Evolutionary conservation across 2,797 vertebrate species (phyloP).

Genomic region (Amphiprion clarkii): DNA sequence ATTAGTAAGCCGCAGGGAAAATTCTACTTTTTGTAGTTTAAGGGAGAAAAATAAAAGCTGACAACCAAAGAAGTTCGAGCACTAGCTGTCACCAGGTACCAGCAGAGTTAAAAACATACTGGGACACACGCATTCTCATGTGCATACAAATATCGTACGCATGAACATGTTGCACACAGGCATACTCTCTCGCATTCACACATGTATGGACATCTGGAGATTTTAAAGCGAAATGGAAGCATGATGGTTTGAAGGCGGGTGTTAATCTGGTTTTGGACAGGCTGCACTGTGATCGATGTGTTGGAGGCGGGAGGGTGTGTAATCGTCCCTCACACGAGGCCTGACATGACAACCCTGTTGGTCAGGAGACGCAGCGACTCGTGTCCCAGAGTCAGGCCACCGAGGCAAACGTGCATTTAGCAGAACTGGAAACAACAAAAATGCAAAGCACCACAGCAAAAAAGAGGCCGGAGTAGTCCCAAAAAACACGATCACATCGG

Average conservation of each 20-base stretch:
- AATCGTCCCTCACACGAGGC: slow-evolving; percentile 35
- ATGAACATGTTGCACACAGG: slow-evolving; percentile 25
- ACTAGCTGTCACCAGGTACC: slow-evolving; percentile 49
- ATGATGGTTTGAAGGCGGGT: slow-evolving; percentile 44
- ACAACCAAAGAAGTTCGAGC: slow-evolving; percentile 42
- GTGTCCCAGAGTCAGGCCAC: slow-evolving; percentile 53
- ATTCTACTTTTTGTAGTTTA: slow-evolving; percentile 15
- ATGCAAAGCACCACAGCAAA: slow-evolving; percentile 76
- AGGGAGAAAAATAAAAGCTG: neutral
- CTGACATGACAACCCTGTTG: slow-evolving; percentile 56
- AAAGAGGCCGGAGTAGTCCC: slow-evolving; percentile 49
- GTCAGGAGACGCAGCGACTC: slow-evolving; percentile 53
- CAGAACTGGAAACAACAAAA: slow-evolving; percentile 57
- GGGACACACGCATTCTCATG: neutral
- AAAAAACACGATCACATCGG: slow-evolving; percentile 70
- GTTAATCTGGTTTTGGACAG: slow-evolving; percentile 42
- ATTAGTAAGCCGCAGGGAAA: neutral
- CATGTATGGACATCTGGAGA: slow-evolving; percentile 53
- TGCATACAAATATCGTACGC: slow-evolving; percentile 21
- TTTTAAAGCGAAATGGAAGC: slow-evolving; percentile 44
- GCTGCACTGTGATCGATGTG: slow-evolving; percentile 49
- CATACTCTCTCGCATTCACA: slow-evolving; percentile 54
- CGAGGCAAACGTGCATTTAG: slow-evolving; percentile 64
- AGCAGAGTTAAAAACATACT: slow-evolving; percentile 34
- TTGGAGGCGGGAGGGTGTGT: slow-evolving; percentile 12